Percentiles rank a stretch among this genome's conserved stretches.
These are phyloP conservation scores for Cnemophilus loriae DNA, from an alignment of 2,113 vertebrate species.

Conservation along the genomic window DNA sequence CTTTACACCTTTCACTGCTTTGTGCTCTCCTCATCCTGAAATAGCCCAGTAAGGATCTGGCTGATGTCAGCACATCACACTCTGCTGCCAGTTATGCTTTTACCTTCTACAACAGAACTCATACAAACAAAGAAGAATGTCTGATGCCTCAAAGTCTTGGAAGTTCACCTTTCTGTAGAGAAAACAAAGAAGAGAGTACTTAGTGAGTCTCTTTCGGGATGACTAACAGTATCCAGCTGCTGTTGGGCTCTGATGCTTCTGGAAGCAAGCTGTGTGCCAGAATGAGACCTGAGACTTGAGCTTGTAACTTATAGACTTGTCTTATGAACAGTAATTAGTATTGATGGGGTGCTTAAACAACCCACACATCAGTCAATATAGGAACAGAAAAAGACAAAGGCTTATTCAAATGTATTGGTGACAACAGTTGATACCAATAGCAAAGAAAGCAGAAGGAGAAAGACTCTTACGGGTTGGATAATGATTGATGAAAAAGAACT, in stretches of 20 bases:
- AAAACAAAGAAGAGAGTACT: not conserved
- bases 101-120: not conserved
- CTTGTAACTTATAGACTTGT: not conserved
- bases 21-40: not conserved
- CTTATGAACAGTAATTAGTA: not conserved
- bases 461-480: not conserved
- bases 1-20: not conserved
- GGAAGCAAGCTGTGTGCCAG: not conserved
- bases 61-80: not conserved
- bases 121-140: not conserved
- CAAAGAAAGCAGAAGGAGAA: not conserved
- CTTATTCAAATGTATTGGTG: slow-evolving; percentile 10
- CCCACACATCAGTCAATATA: not conserved
- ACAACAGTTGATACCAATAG: not conserved
- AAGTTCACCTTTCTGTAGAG: not conserved
- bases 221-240: not conserved
- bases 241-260: not conserved
- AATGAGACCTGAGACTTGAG: not conserved
- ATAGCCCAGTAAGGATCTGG: not conserved
- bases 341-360: slow-evolving; percentile 22
- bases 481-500: not conserved
- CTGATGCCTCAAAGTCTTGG: not conserved
- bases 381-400: not conserved
- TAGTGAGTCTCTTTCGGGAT: not conserved
- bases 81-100: not conserved